Evolutionary conservation across 1,140 invertebrate species (phyloP).

Genomic region (Macrobrachium rosenbergii): DNA sequence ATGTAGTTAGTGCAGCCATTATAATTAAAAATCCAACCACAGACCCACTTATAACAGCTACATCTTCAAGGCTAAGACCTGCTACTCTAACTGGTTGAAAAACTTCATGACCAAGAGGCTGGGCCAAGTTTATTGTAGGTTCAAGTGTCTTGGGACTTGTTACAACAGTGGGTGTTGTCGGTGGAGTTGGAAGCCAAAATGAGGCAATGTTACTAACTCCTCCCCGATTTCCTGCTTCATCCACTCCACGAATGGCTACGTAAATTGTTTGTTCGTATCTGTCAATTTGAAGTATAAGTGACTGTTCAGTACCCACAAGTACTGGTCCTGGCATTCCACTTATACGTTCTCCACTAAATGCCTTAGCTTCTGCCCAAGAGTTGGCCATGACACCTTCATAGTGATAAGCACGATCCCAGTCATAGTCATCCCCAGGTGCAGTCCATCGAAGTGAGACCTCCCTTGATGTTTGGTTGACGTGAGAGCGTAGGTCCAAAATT

Average conservation of each 20-base stretch:
- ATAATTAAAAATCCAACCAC: slow-evolving; percentile 56
- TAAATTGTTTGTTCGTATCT: slow-evolving; percentile 67
- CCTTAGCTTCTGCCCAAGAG: slow-evolving; percentile 43
- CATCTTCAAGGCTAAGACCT: slow-evolving; percentile 47
- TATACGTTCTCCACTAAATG: slow-evolving; percentile 48
- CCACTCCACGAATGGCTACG: slow-evolving; percentile 74
- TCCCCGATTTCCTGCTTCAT: slow-evolving; percentile 69
- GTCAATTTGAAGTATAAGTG: slow-evolving; percentile 47
- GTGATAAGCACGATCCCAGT: slow-evolving; percentile 64
- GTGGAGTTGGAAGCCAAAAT: slow-evolving; percentile 70
- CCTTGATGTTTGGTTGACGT: slow-evolving; percentile 56
- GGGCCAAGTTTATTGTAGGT: slow-evolving; percentile 42
- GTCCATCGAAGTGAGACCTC: slow-evolving; percentile 68
- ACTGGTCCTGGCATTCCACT: slow-evolving; percentile 53
- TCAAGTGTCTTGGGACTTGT: slow-evolving; percentile 47
- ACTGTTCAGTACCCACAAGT: slow-evolving; percentile 39
- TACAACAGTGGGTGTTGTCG: slow-evolving; percentile 61
- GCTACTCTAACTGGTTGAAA: slow-evolving; percentile 35
- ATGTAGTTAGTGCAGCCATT: slow-evolving; percentile 31
- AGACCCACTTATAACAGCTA: slow-evolving; percentile 48
- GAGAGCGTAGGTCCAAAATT: slow-evolving; percentile 68
- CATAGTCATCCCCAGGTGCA: slow-evolving; percentile 68
- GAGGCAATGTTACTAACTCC: slow-evolving; percentile 75
- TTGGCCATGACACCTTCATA: slow-evolving; percentile 59
- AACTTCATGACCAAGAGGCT: slow-evolving; percentile 37